Evolutionary conservation across 2,113 vertebrate species (phyloP), one percentile per base, ranked within the genome.

Genomic region (Tychaedon coryphoeus): DNA sequence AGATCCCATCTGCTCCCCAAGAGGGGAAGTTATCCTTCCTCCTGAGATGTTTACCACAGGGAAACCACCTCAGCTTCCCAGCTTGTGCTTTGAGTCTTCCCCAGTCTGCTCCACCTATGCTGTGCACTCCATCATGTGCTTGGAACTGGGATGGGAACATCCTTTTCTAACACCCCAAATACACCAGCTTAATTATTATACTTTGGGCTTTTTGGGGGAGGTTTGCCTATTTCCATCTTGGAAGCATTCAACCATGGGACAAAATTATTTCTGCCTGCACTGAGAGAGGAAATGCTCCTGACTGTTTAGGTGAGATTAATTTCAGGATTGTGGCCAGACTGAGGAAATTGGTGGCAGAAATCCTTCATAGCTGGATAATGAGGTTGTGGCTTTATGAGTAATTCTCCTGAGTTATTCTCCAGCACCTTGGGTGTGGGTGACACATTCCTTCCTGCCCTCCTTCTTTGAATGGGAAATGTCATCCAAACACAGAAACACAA

Each of bases 381-480:
- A 90, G 71, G 75, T 66, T 94, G 88, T 5, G 65, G 51, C 56
- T 90, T 73, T 88, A 90, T 95, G 92, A 97, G 71, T 92, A 93
- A 96, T 93, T 71, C 84, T 54, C 54, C 86, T 90, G 90, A 96
- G 75, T 94, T 95, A 86, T 51, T 60, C 8, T 5, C 90, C 67
- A 19, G 43, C 56, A 76, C 72, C 74, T 73, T 73, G 90, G 60
- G 31, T 70, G 90, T 86, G 85, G 90, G 87, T 89, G 85, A 91
- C 47, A 62, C 38, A 3, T 92, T 96, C 78, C 33, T 85, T 94
- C 82, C 64, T 73, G 25, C 54, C 81, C 81, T 88, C 67, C 38
- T 57, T 71, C 91, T 91, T 14, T 72, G 74, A 94, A 91, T 34
- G 67, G 47, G 84, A 94, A 95, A 97, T 94, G 90, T 61, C 87